Conservation (phyloP, 2,888 invertebrate genomes). For the Hyles lineata region DNA sequence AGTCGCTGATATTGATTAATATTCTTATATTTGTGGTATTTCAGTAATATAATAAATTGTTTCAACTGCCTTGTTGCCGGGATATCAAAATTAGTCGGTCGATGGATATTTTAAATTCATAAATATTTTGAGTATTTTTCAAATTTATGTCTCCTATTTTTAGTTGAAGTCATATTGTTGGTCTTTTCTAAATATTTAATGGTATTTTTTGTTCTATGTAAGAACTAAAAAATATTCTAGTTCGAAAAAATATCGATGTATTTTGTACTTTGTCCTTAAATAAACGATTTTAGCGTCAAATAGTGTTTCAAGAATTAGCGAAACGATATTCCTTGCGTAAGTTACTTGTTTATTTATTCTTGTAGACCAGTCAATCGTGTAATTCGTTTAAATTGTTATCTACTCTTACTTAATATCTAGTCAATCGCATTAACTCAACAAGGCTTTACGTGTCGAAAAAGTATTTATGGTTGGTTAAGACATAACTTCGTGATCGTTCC, state of each 20-base stretch:
- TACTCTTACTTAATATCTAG: background rate
- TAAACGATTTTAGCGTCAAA: background rate
- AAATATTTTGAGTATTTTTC: too few relatives aligned
- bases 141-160: too few relatives aligned
- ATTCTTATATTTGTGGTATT: background rate
- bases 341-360: background rate
- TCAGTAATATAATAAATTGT: background rate
- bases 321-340: background rate
- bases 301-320: slow-evolving; percentile 1
- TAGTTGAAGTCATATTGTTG: background rate
- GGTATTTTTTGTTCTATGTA: background rate
- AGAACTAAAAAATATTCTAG: background rate
- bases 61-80: background rate
- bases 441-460: too few relatives aligned
- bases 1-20: slow-evolving; percentile 63
- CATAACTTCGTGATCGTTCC: too few relatives aligned
- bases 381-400: background rate
- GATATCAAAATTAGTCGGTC: too few relatives aligned
- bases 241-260: background rate
- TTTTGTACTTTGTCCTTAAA: background rate
- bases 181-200: background rate
- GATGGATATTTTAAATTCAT: too few relatives aligned
- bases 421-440: too few relatives aligned
- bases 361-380: background rate
- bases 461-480: too few relatives aligned